These are phyloP conservation scores for Camponotus vicinus DNA, from an alignment of 1,140 invertebrate species.

Conservation along the genomic window DNA sequence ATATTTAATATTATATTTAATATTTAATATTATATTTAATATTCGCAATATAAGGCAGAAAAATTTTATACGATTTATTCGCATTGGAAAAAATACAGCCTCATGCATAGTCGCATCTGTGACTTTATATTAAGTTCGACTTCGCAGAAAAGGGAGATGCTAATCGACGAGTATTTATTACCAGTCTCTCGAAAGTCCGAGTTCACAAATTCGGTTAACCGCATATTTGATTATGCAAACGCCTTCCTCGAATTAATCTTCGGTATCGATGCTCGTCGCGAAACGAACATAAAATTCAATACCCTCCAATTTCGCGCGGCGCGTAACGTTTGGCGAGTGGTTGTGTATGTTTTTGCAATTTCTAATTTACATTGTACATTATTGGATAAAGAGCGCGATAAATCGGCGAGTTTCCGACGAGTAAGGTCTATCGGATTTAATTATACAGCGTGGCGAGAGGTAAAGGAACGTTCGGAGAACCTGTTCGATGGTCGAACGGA, in stretches of 20 bases:
- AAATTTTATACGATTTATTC: neutral
- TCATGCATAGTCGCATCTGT: neutral
- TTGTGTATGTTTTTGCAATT: conserved; percentile 41
- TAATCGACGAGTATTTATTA: conserved; percentile 13
- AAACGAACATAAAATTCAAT: conserved; percentile 46
- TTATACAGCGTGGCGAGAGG: conserved; percentile 9
- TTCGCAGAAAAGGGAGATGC: neutral
- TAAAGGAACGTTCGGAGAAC: neutral
- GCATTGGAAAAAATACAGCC: neutral
- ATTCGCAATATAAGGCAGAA: neutral
- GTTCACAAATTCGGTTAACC: conserved; percentile 39
- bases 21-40: too few species aligned
- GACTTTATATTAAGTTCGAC: neutral
- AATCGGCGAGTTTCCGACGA: conserved; percentile 6
- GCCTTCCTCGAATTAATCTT: conserved; percentile 42
- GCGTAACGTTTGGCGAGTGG: neutral
- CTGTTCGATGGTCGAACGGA: conserved; percentile 6
- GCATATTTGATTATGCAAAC: conserved; percentile 54
- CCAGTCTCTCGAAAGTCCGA: neutral
- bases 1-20: too few species aligned
- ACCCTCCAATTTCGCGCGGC: conserved; percentile 44
- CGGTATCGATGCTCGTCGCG: neutral
- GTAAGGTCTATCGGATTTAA: conserved; percentile 42
- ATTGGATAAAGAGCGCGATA: conserved; percentile 49
- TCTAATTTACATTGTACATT: conserved; percentile 54